Evolutionary conservation across 2,888 invertebrate genomes (phyloP).

Genomic region (Dascillus cervinus): DNA sequence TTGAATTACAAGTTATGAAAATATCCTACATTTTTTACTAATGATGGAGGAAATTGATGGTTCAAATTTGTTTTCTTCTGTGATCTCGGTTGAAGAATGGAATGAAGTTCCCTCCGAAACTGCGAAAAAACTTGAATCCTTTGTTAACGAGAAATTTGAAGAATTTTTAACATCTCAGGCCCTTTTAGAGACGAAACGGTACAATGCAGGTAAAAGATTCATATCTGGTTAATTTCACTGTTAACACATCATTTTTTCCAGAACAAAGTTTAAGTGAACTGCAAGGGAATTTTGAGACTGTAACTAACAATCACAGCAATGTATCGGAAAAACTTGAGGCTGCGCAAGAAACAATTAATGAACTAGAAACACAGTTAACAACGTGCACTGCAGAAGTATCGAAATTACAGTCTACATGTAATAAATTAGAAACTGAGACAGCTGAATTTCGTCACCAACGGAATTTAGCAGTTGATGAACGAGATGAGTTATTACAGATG

Average conservation of each 20-base stretch:
- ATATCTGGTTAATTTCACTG: background rate
- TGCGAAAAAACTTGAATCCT: slow-evolving; percentile 54
- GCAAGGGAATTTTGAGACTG: slow-evolving; percentile 48
- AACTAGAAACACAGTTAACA: slow-evolving; percentile 58
- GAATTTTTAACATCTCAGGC: slow-evolving; percentile 68
- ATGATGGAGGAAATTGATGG: slow-evolving; percentile 31
- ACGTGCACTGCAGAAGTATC: slow-evolving; percentile 55
- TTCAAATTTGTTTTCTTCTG: slow-evolving; percentile 31
- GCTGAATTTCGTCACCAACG: slow-evolving; percentile 60
- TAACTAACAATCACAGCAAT: slow-evolving; percentile 56
- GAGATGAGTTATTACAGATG: slow-evolving; percentile 64
- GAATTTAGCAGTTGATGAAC: slow-evolving; percentile 65
- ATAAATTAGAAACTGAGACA: slow-evolving; percentile 57
- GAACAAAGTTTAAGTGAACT: slow-evolving; percentile 30
- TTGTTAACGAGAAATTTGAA: slow-evolving; percentile 56
- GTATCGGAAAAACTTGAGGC: slow-evolving; percentile 54
- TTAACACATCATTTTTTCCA: slow-evolving; percentile 4
- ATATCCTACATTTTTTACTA: slow-evolving; percentile 9
- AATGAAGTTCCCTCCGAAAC: slow-evolving; percentile 47
- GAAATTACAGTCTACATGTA: slow-evolving; percentile 56
- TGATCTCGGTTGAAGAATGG: slow-evolving; percentile 50
- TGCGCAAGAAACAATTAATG: slow-evolving; percentile 53
- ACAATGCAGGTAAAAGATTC: slow-evolving; percentile 50
- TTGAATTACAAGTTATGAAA: too few relatives aligned
- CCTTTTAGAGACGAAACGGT: slow-evolving; percentile 59